Base-by-base conservation (phyloP, 2,797 vertebrate genomes). In the Tokudaia tokunoshimensis region DNA sequence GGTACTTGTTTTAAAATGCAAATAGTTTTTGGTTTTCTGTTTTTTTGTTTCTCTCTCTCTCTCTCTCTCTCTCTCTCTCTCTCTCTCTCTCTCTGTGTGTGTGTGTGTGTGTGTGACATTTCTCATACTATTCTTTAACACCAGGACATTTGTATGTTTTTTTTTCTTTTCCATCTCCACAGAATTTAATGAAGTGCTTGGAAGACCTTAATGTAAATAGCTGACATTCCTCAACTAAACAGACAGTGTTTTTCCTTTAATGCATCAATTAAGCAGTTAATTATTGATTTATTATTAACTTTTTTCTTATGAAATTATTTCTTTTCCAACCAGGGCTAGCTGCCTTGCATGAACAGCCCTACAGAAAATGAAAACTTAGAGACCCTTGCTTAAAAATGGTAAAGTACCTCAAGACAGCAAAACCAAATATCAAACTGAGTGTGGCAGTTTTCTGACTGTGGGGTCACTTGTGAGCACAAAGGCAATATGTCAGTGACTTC, bases 241-340 rank as follows among this genome's bases (percentile, higher is more conserved):
- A 26, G 3, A 76, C 26, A 76, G 55, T 14, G 78, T 87, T 31
- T 79, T 57, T 50, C 26, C 17, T 47, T 67, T 50, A 85, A n/a
- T 85, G n/a, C 29, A 89, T 61, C 59, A 78, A 6, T 94, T 94
- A 70, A n/a, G 31, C 85, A 72, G 34, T 37, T 96, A 52, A 8
- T 70, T 96, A 52, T 72, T 87, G 75, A 89, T 92, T 82, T 94
- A 89, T 81, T 83, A 88, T 96, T 94, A 93, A 57, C 22, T 7
- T 37, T 44, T 57, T 65, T 14, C 50, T 24, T 57, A 11, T 79
- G 74, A 78, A 37, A 20, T 79, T 34, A 65, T 74, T 80, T 52
- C 9, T 26, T n/a, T 44, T 88, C 34, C 57, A 61, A 26, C 20
- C 8, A 88, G 41, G n/a, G 34, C 61, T 85, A 24, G 29, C 24